phyloP scores from a whole-genome alignment of 35 echinoderm and acorn worm genomes.

The Heliocidaris erythrogramma region DNA sequence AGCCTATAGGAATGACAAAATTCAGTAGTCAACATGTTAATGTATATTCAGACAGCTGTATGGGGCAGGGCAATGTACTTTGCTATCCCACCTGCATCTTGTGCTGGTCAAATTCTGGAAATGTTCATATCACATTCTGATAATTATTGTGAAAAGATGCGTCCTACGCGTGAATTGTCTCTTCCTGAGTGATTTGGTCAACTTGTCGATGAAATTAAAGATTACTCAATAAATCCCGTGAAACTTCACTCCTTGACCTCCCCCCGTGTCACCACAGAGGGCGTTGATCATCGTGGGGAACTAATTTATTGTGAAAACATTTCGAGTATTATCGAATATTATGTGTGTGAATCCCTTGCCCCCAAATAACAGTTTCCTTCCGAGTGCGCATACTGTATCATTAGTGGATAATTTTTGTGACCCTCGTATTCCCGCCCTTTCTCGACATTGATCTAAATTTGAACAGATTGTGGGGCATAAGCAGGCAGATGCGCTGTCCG shows the following conservation, averaged over 20 bases:
- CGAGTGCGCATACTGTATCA: not conserved
- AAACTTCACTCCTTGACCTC: not conserved
- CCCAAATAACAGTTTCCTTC: not conserved
- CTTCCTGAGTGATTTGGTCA: not conserved
- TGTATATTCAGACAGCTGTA: too few relatives aligned
- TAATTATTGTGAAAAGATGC: not conserved
- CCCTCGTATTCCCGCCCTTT: not conserved
- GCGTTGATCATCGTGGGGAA: not conserved
- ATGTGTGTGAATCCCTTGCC: not conserved
- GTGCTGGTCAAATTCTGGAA: not conserved
- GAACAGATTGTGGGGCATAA: not conserved
- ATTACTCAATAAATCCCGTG: not conserved
- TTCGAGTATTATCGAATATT: not conserved
- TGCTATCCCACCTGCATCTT: not conserved
- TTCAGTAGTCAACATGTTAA: too few relatives aligned
- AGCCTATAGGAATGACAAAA: too few relatives aligned
- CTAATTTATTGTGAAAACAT: not conserved
- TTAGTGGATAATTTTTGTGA: not conserved
- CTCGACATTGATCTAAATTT: not conserved
- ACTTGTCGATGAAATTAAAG: conserved; percentile 1
- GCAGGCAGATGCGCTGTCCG: not conserved
- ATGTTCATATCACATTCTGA: not conserved
- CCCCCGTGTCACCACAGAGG: not conserved
- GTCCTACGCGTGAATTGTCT: not conserved
- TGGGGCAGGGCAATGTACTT: not conserved